Evolutionary conservation across 2,888 invertebrate genomes (phyloP), one percentile per base, ranked within the genome.

Genomic region (Dione vanillae): DNA sequence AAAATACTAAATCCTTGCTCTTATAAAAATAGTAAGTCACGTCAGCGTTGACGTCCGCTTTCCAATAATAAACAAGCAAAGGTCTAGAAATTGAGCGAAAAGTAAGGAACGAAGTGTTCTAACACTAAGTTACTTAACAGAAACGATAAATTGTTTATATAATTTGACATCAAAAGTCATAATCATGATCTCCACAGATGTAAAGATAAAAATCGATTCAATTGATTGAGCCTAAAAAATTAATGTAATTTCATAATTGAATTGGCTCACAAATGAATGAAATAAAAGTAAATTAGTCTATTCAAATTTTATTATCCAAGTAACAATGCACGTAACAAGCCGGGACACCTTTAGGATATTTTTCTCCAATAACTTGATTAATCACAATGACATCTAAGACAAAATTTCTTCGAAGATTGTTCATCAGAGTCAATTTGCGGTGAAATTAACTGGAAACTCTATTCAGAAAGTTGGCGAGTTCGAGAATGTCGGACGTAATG

Each of bases 391-490:
- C 69, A 56, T 69, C 47, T 61, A 67, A 52, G 62, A 69, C 61
- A 59, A 65, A 70, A 69, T 74, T 61, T 69, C 66, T 66, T 69
- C 66, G 40, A 64, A 75, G 70, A 74, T 71, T 66, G 65, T 68
- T 72, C 70, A 75, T 72, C 73, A 69, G 73, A 76, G 76, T 85
- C 83, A 85, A 89, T 88, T 88, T 86, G 82, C 82, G 80, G 82
- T 78, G 76, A 85, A 88, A 87, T 89, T 87, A 86, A 85, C 85
- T 82, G 80, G 82, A 82, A 85, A 85, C 82, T 86, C 86, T 79
- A 88, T 89, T 88, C 82, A 84, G 81, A 80, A 82, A 89, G 86
- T 87, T 83, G 72, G 78, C 71, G 86, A 89, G 84, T 89, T 87
- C 76, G 73, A 78, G 80, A 86, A 86, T 85, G 85, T 83, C 82